Conservation (phyloP, 2,113 vertebrate species). For the Misgurnus mizolepis region DNA sequence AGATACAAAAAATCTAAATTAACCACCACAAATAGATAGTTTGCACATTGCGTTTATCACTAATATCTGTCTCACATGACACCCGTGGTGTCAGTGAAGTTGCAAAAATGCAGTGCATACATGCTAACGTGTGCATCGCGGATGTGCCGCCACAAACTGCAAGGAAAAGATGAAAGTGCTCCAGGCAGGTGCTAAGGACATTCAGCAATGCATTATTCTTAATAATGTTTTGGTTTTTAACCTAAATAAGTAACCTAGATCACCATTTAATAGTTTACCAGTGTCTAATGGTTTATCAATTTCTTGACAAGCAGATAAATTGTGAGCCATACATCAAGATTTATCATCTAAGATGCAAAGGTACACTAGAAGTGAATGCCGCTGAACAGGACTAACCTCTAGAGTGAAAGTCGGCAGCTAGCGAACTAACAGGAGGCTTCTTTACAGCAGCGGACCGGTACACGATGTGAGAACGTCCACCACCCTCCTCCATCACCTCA, state of each 20-base stretch:
- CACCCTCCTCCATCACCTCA: conserved; percentile 72
- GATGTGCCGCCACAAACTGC: no score
- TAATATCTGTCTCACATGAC: no score
- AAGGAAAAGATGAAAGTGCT: background rate
- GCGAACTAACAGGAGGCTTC: conserved; percentile 63
- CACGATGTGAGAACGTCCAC: conserved; percentile 87
- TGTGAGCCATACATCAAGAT: background rate
- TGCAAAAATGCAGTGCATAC: no score
- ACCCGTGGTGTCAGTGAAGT: no score
- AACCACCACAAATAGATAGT: no score
- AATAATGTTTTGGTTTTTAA: background rate
- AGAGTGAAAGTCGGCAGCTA: conserved; percentile 67
- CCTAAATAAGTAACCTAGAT: background rate
- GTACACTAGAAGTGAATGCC: background rate
- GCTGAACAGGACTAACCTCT: conserved; percentile 80
- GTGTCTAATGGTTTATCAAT: no score
- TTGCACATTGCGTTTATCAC: no score
- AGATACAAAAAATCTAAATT: no score
- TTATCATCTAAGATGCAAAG: no score
- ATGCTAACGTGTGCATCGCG: background rate
- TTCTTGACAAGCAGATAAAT: background rate
- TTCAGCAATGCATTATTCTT: background rate
- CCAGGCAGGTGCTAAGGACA: background rate
- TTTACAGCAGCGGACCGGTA: conserved; percentile 88
- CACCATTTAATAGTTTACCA: background rate